These are phyloP conservation scores for Mionectes olivaceus DNA, from an alignment of 2,797 vertebrate species.

Conservation along the genomic window DNA sequence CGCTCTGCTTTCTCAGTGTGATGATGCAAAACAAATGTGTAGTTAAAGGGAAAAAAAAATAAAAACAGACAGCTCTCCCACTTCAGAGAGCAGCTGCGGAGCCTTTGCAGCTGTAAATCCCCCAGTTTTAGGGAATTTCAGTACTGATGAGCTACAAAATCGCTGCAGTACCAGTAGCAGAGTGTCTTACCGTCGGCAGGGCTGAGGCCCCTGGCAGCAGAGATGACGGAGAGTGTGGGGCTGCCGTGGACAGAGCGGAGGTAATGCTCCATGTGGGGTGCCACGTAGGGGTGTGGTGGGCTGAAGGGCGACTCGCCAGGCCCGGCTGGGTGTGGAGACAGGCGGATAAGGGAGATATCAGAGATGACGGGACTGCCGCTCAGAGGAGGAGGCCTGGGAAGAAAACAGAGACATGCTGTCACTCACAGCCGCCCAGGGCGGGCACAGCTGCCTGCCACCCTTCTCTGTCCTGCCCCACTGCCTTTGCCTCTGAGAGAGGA, in stretches of 20 bases:
- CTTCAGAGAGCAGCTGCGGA: conserved; percentile 51
- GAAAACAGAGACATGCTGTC: conserved; percentile 28
- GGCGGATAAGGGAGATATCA: conserved; percentile 94
- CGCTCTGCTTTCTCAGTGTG: conserved; percentile 64
- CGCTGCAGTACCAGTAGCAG: not conserved
- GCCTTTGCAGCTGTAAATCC: conserved; percentile 45
- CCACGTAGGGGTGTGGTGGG: conserved; percentile 89
- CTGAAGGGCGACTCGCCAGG: conserved; percentile 89
- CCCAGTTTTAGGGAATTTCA: not conserved
- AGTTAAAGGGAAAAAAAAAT: not conserved
- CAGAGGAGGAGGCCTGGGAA: conserved; percentile 88
- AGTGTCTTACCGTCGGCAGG: conserved; percentile 89
- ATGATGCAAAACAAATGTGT: conserved; percentile 74
- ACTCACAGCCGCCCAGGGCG: not conserved
- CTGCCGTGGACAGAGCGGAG: conserved; percentile 94
- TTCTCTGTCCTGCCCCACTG: not conserved
- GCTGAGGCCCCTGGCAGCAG: conserved; percentile 93
- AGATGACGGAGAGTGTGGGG: conserved; percentile 95
- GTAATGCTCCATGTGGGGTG: conserved; percentile 97
- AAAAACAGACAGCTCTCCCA: conserved; percentile 36
- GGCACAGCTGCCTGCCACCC: not conserved
- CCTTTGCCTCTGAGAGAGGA: accelerated
- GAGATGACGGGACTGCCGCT: conserved; percentile 94
- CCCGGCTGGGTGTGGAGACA: conserved; percentile 88
- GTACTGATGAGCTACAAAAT: not conserved